These are phyloP conservation scores for Heloderma charlesbogerti DNA, from an alignment of 2,113 vertebrate species.

Conservation along the genomic window DNA sequence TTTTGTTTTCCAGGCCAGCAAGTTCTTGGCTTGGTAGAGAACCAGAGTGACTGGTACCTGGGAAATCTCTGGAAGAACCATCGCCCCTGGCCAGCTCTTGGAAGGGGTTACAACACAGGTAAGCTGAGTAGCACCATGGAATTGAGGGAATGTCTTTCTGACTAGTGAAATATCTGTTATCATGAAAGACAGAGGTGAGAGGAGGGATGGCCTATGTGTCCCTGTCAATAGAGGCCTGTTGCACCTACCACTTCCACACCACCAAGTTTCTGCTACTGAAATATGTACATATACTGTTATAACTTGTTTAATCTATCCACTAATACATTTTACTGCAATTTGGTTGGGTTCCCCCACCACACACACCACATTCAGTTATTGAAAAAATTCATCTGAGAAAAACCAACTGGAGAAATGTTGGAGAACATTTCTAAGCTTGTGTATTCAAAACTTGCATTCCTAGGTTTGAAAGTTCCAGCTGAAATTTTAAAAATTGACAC, in stretches of 20 bases:
- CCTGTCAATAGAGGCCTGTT: too few relatives aligned
- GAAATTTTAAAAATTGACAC: not conserved
- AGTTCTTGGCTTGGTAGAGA: slow-evolving; percentile 96
- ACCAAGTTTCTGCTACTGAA: not conserved
- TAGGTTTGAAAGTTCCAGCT: not conserved
- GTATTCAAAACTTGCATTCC: not conserved
- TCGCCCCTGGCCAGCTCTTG: slow-evolving; percentile 95
- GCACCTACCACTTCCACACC: not conserved
- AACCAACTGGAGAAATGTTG: not conserved
- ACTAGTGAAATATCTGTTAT: not conserved
- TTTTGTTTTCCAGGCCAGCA: slow-evolving; percentile 89
- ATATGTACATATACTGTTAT: not conserved
- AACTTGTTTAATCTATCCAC: not conserved
- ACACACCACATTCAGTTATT: not conserved
- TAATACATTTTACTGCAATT: not conserved
- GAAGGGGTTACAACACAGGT: slow-evolving; percentile 98
- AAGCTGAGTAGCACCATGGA: not conserved
- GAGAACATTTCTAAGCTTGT: not conserved
- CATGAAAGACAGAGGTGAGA: not conserved
- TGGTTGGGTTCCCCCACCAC: not conserved
- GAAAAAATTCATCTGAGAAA: not conserved
- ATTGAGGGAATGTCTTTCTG: not conserved
- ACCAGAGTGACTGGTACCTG: slow-evolving; percentile 99
- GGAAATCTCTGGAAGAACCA: slow-evolving; percentile 99
- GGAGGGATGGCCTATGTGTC: not conserved